Evolutionary conservation across 2,797 vertebrate species (phyloP), one percentile per base, ranked within the genome.

Genomic region (Periparus ater): DNA sequence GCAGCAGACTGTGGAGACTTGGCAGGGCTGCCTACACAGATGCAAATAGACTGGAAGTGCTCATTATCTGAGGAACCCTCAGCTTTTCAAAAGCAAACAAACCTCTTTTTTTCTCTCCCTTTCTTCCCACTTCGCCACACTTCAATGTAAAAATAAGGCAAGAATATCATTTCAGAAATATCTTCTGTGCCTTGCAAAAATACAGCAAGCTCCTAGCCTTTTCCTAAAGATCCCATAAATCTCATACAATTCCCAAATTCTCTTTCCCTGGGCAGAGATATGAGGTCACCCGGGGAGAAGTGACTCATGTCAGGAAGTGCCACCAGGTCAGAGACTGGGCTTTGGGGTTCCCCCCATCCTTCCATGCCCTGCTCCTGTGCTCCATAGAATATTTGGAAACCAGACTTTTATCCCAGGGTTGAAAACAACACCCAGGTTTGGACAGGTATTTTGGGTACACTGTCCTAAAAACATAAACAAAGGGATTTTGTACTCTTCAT

Each of bases 81-180:
- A 75, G 71, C 63, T 90, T 80, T 86, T 74, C 80, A 84, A 85
- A 88, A 88, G 42, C 77, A 96, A 95, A 92, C 51, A 57, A 79
- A 67, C 11, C 19, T 67, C 17, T 26, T 50, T 73, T 72, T 81
- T 51, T 13, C 22, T 38, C 30, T 51, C 18, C 29, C 12, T 38
- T 79, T 78, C 61, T 80, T 93, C 42, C 53, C 58, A 71, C 72
- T 36, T 40, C 4, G 5, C 20, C 60, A 38, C 4, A 3, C 21
- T 93, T 88, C 54, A 8, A 36, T 44, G 91, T 77, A 44, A 72
- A 92, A 94, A 60, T 42, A 45, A 73, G 26, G 32, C 51, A 61
- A 62, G n/a, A 32, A 82, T 53, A 78, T 27, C 51, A 65, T 79
- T 91, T 85, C 23, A 78, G 25, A 85, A 93, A 93, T 22, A 34